phyloP scores from a whole-genome alignment of 1,140 invertebrate species.

The Rhyacophila brunnea region DNA sequence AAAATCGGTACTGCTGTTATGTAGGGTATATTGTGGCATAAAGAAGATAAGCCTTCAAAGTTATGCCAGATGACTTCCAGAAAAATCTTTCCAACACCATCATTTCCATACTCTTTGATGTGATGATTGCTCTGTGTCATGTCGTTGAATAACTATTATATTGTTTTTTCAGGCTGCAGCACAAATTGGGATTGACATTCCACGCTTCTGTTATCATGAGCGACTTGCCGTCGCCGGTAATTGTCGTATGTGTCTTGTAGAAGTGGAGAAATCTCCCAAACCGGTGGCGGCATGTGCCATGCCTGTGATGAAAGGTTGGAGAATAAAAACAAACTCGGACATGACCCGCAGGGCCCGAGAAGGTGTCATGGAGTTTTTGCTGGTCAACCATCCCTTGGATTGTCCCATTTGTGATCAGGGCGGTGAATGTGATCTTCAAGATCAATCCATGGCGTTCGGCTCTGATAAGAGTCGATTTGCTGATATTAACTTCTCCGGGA shows the following conservation, averaged over 20 bases:
- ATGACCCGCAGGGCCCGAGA: slow-evolving; percentile 91
- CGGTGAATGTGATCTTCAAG: slow-evolving; percentile 98
- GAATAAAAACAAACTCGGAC: slow-evolving; percentile 96
- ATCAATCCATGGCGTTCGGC: slow-evolving; percentile 99
- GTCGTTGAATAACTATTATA: too few species aligned
- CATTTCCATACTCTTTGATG: too few species aligned
- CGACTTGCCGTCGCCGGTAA: slow-evolving; percentile 97
- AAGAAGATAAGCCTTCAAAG: too few species aligned
- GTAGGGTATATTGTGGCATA: too few species aligned
- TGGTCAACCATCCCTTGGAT: slow-evolving; percentile 98
- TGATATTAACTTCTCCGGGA: slow-evolving; percentile 91
- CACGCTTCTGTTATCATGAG: slow-evolving; percentile 99
- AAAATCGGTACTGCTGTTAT: too few species aligned
- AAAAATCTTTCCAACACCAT: too few species aligned
- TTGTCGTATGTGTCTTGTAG: slow-evolving; percentile 98
- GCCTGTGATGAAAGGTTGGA: slow-evolving; percentile 98
- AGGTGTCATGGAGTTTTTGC: slow-evolving; percentile 98
- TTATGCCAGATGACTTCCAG: too few species aligned
- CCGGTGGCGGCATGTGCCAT: slow-evolving; percentile 99
- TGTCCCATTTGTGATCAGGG: slow-evolving; percentile 99
- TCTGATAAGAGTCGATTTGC: slow-evolving; percentile 92
- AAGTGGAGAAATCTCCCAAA: slow-evolving; percentile 93
- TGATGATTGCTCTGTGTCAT: too few species aligned
- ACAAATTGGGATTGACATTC: slow-evolving; percentile 94
- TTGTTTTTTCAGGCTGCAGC: slow-evolving; percentile 77